Conservation (phyloP, 2,888 invertebrate genomes). For the Folsomia candida region DNA sequence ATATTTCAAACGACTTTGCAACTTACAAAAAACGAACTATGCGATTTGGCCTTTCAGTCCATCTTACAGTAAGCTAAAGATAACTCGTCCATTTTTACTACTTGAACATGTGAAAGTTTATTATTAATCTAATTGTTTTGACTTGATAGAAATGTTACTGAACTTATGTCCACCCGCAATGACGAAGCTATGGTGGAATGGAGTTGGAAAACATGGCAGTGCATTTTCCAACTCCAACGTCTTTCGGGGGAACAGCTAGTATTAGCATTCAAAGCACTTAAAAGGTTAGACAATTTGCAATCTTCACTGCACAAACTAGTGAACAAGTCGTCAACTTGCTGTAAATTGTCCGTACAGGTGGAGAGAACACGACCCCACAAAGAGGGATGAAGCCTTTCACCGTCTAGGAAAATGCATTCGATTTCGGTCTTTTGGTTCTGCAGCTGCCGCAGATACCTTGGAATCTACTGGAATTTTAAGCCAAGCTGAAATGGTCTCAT, state of each 20-base stretch:
- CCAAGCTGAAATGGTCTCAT: not conserved
- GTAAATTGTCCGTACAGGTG: not conserved
- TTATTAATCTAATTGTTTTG: no score
- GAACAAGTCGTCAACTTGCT: no score
- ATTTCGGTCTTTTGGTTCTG: not conserved
- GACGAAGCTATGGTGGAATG: not conserved
- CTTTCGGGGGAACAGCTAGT: not conserved
- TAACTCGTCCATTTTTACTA: no score
- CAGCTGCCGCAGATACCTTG: not conserved
- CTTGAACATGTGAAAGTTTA: no score
- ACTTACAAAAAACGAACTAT: not conserved
- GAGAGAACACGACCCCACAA: not conserved
- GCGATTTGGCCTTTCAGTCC: not conserved
- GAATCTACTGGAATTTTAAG: not conserved
- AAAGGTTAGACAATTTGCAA: not conserved
- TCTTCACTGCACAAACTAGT: no score
- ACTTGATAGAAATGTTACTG: not conserved
- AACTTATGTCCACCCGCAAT: not conserved
- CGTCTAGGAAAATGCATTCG: not conserved
- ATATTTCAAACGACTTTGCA: not conserved
- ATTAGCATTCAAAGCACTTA: not conserved
- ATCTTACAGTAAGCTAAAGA: not conserved
- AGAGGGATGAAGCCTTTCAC: not conserved
- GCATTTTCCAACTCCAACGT: not conserved
- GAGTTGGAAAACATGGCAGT: not conserved